Evolutionary conservation across 2,888 invertebrate species (phyloP), one percentile per base, ranked within the genome.

Genomic region (Lathronympha strigana): DNA sequence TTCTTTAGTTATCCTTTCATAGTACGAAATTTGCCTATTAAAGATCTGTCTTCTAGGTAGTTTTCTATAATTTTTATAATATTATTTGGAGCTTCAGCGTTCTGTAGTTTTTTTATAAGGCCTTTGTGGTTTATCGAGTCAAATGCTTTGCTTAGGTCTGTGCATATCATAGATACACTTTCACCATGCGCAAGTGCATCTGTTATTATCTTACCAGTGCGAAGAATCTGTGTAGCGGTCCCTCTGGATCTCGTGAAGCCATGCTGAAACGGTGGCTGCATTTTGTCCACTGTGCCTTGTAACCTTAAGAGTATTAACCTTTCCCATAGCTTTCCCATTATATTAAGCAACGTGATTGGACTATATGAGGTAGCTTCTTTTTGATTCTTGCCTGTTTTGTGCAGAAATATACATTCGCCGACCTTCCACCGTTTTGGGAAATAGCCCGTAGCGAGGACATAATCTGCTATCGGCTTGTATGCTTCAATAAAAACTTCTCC

Each of bases 251-350:
- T n/a, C 6, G 36, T 54, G 11, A 38, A 54, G 38, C 53, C 38
- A 21, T 54, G 53, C 38, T 54, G 38, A 38, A 38, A 38, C n/a
- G 36, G 23, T 4, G 54, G 54, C 23, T 54, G 38, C 23, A 54
- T 23, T 5, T 23, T 38, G 4, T 54, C 21, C 0, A 54, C 23
- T n/a, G 36, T 38, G 17, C 31, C 31, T 9, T 50, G 50, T 17
- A 51, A 1, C 31, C 31, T 31, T 23, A 25, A 38, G n/a, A 54
- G 54, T 21, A 53, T 33, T 0, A 33, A 11, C 11, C 33, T 33
- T 33, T 33, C 33, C 9, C 33, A 33, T 33, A 33, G 33, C 2
- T 33, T 33, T 1, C 9, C 33, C 33, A 11, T 33, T 33, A 11
- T 33, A 33, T 33, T 33, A 11, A 33, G 33, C 11, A 33, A 11